Evolutionary conservation across 2,888 invertebrate species (phyloP).

Genomic region (Tuta absoluta): DNA sequence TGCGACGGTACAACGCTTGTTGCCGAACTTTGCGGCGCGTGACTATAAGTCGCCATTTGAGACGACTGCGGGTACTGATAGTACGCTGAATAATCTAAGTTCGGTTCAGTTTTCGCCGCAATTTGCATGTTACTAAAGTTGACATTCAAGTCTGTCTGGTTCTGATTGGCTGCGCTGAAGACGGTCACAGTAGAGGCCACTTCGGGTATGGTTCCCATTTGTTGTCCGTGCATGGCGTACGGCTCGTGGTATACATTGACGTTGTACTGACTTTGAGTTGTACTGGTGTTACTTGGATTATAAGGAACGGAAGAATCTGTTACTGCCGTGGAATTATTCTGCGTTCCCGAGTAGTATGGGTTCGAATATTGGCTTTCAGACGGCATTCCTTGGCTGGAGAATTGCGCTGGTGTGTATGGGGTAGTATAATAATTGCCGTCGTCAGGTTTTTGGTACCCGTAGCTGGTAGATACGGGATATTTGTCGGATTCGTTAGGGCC

Average conservation of each 20-base stretch:
- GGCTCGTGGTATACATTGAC: slow-evolving; percentile 38
- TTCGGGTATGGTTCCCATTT: slow-evolving; percentile 50
- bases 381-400: slow-evolving; percentile 43
- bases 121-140: slow-evolving; percentile 70
- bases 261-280: slow-evolving; percentile 31
- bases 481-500: slow-evolving; percentile 50
- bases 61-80: slow-evolving; percentile 62
- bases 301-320: slow-evolving; percentile 60
- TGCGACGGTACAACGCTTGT: slow-evolving; percentile 57
- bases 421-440: slow-evolving; percentile 56
- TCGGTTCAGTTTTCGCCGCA: slow-evolving; percentile 53
- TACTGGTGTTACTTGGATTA: slow-evolving; percentile 31
- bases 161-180: slow-evolving; percentile 45
- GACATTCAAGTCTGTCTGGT: slow-evolving; percentile 54
- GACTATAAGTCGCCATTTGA: slow-evolving; percentile 57
- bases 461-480: slow-evolving; percentile 49
- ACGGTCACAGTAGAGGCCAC: slow-evolving; percentile 40
- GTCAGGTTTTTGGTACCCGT: slow-evolving; percentile 60
- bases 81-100: slow-evolving; percentile 67
- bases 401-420: slow-evolving; percentile 66
- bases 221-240: slow-evolving; percentile 41
- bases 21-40: slow-evolving; percentile 53
- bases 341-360: slow-evolving; percentile 64
- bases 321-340: slow-evolving; percentile 53
- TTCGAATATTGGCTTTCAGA: slow-evolving; percentile 56